Evolutionary conservation across 1,140 invertebrate genomes (phyloP).

Genomic region (Drepana arcuata): DNA sequence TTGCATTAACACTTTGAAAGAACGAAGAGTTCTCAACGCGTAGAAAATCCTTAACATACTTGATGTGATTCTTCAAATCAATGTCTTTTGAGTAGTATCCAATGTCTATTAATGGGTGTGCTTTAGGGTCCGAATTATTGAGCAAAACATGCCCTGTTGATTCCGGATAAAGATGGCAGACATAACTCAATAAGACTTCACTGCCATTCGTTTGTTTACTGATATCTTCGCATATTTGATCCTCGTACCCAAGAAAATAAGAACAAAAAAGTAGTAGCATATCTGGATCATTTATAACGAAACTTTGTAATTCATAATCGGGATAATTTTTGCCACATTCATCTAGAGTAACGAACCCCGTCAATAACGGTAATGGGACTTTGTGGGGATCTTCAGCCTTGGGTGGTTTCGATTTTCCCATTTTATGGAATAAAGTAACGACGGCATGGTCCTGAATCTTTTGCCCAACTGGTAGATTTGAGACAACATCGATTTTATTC

Average conservation of each 20-base stretch:
- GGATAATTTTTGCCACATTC: conserved; percentile 4
- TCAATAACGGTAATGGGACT: conserved; percentile 60
- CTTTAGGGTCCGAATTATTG: conserved; percentile 3
- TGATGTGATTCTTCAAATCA: neutral
- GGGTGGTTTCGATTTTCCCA: conserved; percentile 28
- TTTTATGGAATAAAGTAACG: conserved; percentile 76
- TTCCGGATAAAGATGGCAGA: conserved; percentile 3
- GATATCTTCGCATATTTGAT: conserved; percentile 6
- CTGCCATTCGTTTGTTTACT: conserved; percentile 2
- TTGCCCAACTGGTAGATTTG: conserved; percentile 78
- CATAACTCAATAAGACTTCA: conserved; percentile 2
- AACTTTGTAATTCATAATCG: conserved; percentile 6
- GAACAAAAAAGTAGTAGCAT: conserved; percentile 2
- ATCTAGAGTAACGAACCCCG: conserved; percentile 80
- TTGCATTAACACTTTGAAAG: neutral
- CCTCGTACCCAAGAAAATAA: neutral
- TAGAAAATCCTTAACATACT: neutral
- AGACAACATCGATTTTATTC: conserved; percentile 72
- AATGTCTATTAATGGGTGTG: conserved; percentile 4
- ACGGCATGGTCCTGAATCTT: conserved; percentile 80
- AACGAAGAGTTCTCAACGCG: neutral
- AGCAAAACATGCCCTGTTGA: conserved; percentile 9
- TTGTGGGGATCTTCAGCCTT: conserved; percentile 1
- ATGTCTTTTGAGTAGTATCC: neutral
- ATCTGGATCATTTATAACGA: conserved; percentile 1